Evolutionary conservation across 1,140 invertebrate genomes (phyloP).

Genomic region (Wiebesia pumilae): DNA sequence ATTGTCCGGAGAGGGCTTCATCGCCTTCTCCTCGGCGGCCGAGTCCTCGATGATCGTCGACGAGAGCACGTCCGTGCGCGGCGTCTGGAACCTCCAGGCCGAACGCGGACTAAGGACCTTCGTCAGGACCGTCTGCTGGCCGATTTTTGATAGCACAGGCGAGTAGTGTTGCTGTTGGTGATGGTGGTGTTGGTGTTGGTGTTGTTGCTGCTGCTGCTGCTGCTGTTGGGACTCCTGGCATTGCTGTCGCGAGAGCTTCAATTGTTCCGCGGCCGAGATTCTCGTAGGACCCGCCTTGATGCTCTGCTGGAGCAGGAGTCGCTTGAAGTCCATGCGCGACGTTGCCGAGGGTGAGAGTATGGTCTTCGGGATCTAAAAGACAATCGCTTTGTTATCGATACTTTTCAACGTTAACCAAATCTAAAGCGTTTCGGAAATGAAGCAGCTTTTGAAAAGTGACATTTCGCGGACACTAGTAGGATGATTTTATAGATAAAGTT

Average conservation of each 20-base stretch:
- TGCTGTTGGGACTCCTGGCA: constrained; percentile 68
- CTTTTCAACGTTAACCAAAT: too few relatives aligned
- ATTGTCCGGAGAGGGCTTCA: constrained; percentile 70
- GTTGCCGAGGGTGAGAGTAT: constrained; percentile 77
- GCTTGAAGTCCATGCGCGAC: constrained; percentile 87
- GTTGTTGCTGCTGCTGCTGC: constrained; percentile 68
- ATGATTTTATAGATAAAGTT: too few relatives aligned
- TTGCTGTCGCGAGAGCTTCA: constrained; percentile 83
- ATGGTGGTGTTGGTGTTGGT: constrained; percentile 68
- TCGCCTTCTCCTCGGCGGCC: constrained; percentile 72
- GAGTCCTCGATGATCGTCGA: constrained; percentile 88
- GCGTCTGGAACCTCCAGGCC: constrained; percentile 82
- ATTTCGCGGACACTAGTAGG: too few relatives aligned
- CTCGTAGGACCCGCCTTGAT: constrained; percentile 79
- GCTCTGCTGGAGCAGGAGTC: constrained; percentile 83
- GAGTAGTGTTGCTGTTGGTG: constrained; percentile 69
- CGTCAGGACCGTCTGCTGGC: constrained; percentile 78
- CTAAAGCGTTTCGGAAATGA: not conserved
- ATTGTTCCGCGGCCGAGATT: constrained; percentile 87
- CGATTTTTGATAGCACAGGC: constrained; percentile 63
- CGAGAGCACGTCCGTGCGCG: constrained; percentile 86
- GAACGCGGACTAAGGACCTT: constrained; percentile 82
- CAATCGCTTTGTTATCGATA: too few relatives aligned
- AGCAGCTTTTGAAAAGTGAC: too few relatives aligned
- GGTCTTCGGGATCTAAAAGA: constrained; percentile 62